Percentiles rank a stretch among this genome's conserved stretches.
Evolutionary conservation across 2,113 vertebrate species (phyloP).

Genomic region (Sander lucioperca): DNA sequence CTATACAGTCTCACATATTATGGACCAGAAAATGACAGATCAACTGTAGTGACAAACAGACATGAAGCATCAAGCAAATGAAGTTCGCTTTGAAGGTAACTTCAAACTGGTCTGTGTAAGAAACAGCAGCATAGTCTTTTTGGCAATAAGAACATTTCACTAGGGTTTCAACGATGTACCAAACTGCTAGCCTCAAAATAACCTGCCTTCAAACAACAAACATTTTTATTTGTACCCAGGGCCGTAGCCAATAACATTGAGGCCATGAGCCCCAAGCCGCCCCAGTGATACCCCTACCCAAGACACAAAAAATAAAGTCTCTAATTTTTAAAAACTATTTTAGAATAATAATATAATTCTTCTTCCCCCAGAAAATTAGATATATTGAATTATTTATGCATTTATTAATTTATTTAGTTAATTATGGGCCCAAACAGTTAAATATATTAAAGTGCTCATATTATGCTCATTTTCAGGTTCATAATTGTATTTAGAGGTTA

Average conservation of each 20-base stretch:
- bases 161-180: neutral
- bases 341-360: neutral
- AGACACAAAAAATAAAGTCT: neutral
- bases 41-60: neutral
- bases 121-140: neutral
- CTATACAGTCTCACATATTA: conserved; percentile 9
- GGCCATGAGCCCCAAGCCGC: neutral
- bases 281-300: neutral
- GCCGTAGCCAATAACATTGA: neutral
- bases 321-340: neutral
- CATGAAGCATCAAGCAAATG: neutral
- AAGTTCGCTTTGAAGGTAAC: neutral
- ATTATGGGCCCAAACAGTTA: neutral
- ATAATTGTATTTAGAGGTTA: too few relatives aligned
- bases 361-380: neutral
- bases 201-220: neutral
- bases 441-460: too few relatives aligned
- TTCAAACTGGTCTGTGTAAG: neutral
- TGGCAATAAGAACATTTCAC: neutral
- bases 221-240: neutral
- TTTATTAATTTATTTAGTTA: neutral
- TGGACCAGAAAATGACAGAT: conserved; percentile 22
- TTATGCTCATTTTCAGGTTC: too few relatives aligned
- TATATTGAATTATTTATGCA: neutral
- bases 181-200: neutral